A percentile compares a stretch with the other conserved stretches of the same genome.
Conservation (phyloP, 2,113 vertebrate genomes). For the Gavia stellata region DNA sequence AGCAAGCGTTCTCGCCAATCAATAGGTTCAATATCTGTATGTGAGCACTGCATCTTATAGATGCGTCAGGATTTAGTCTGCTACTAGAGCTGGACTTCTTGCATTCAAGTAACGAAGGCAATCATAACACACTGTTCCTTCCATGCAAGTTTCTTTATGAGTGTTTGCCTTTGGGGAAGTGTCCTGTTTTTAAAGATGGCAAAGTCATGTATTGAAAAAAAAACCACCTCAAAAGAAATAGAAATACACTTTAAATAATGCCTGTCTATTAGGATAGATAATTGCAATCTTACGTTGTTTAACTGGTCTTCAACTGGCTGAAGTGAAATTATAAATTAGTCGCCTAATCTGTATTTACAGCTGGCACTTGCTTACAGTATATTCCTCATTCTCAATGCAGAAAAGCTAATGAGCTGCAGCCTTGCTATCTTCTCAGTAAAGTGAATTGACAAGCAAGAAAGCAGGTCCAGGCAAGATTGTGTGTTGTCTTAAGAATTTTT, state of each 20-base stretch:
- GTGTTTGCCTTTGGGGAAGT: not conserved
- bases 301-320: not conserved
- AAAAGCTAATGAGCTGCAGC: not conserved
- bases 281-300: not conserved
- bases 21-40: not conserved
- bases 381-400: not conserved
- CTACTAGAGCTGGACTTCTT: not conserved
- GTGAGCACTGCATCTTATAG: rapidly evolving
- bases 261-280: not conserved
- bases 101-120: not conserved
- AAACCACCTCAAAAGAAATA: not conserved
- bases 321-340: not conserved
- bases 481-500: not conserved
- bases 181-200: not conserved
- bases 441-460: not conserved
- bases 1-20: not conserved
- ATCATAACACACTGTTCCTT: not conserved
- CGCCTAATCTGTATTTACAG: not conserved
- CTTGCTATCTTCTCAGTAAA: not conserved
- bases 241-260: not conserved
- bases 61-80: not conserved
- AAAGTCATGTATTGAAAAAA: not conserved
- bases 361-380: not conserved
- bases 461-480: not conserved
- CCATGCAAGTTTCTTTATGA: not conserved